Base-by-base conservation (phyloP, 1,140 invertebrate genomes). In the Meloidogyne floridensis region DNA sequence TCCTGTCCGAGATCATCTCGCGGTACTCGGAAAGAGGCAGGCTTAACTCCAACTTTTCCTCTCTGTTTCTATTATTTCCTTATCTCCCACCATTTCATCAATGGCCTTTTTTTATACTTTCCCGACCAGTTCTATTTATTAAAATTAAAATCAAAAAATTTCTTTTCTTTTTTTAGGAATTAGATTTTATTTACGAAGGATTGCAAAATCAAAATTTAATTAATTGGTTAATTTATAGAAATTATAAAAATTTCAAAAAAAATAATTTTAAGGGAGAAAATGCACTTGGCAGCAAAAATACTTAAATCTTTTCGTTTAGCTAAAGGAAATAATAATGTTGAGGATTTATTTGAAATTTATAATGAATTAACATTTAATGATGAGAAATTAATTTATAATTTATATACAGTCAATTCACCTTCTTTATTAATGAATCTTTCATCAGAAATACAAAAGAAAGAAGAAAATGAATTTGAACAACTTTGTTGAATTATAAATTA, bases 181-280 rank as follows among this genome's bases (percentile, higher is more conserved):
- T 95, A 93, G 95, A 94, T 42, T 95, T 95, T 87, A 94, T 94
- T 13, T 94, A 95, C 90, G 94, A 95, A 91, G 95, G 94, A n/a
- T 95, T 95, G 90, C 94, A 95, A 90, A 95, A 94, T 2, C 93
- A 93, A 85, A 92, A 94, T 83, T 95, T 88, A 91, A 91, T 81
- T 69, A 72, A 72, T 90, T 95, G 69, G 94, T 95, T 43, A 95
- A 95, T 90, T 95, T 95, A 18, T 47, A 8, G 0, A 5, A 13
- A 32, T 32, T 78, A 18, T 18, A 20, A 20, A 20, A 42, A 8
- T 15, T 32, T 13, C 7, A 71, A 78, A 32, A 10, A 10, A 72
- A 71, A 15, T 42, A 15, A 5, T 15, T 32, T 77, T 53, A 8
- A 54, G 53, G 42, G 32, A 95, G 90, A 95, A 95, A 92, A 95